Percentiles rank a stretch among this genome's conserved stretches.
Conservation (phyloP, 2,113 vertebrate genomes). For the Cyanoliseus patagonus region DNA sequence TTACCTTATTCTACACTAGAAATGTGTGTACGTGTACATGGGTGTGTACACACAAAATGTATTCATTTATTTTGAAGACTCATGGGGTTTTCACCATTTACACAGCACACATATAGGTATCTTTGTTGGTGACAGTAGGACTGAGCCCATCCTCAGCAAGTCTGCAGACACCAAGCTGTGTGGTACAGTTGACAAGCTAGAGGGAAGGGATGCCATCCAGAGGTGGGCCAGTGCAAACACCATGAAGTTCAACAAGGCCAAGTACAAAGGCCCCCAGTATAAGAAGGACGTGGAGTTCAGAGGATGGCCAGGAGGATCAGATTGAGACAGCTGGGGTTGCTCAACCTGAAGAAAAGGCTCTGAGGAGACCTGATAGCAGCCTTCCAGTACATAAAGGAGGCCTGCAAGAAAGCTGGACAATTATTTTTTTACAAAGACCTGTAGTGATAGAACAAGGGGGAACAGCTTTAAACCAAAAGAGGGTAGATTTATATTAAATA, state of each 20-base stretch:
- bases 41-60: neutral
- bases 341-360: neutral
- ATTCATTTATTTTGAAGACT: neutral
- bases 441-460: neutral
- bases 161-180: neutral
- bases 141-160: neutral
- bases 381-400: neutral
- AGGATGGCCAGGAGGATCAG: neutral
- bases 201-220: neutral
- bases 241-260: neutral
- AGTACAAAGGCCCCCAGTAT: neutral
- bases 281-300: neutral
- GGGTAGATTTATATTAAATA: neutral
- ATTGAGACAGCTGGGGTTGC: neutral
- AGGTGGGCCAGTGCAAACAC: neutral
- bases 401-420: neutral
- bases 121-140: neutral
- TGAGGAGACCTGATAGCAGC: neutral
- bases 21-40: rapidly evolving
- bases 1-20: neutral
- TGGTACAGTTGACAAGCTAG: neutral
- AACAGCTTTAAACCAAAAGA: neutral
- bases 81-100: neutral
- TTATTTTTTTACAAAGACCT: neutral
- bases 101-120: neutral